phyloP scores from a whole-genome alignment of 1,140 invertebrate genomes.

The Drosophila trapezifrons region DNA sequence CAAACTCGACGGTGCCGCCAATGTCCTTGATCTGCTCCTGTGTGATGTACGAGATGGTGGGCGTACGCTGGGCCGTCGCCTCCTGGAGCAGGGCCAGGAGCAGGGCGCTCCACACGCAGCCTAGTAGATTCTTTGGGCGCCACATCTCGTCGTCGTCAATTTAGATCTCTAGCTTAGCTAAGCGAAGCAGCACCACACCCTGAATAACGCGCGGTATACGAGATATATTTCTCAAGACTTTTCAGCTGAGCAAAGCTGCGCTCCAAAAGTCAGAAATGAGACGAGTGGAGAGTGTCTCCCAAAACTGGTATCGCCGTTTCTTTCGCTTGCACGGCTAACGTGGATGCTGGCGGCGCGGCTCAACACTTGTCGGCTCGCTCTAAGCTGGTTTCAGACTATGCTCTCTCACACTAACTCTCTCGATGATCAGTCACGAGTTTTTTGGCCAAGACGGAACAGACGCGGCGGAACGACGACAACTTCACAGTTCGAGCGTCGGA shows the following conservation, averaged over 20 bases:
- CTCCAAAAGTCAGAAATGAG: slow-evolving; percentile 33
- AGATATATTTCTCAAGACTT: slow-evolving; percentile 32
- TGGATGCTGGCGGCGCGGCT: slow-evolving; percentile 63
- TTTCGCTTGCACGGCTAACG: slow-evolving; percentile 53
- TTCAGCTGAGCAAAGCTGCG: slow-evolving; percentile 46
- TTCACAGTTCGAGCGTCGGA: slow-evolving; percentile 43
- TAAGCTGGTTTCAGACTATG: slow-evolving; percentile 65
- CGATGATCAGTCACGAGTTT: slow-evolving; percentile 31
- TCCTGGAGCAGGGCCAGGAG: slow-evolving; percentile 41
- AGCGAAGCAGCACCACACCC: slow-evolving; percentile 66
- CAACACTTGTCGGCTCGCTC: slow-evolving; percentile 71
- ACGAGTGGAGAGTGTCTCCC: slow-evolving; percentile 35
- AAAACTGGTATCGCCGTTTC: slow-evolving; percentile 59
- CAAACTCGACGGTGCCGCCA: slow-evolving; percentile 93
- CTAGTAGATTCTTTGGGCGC: slow-evolving; percentile 30
- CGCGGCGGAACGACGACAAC: slow-evolving; percentile 50
- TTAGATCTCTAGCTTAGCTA: slow-evolving; percentile 22
- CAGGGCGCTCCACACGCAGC: slow-evolving; percentile 40
- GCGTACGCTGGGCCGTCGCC: slow-evolving; percentile 89
- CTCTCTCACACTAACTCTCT: slow-evolving; percentile 37
- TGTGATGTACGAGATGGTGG: slow-evolving; percentile 95
- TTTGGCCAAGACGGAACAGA: slow-evolving; percentile 25
- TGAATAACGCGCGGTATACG: slow-evolving; percentile 44
- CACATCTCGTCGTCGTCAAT: slow-evolving; percentile 48
- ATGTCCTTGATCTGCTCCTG: slow-evolving; percentile 96